Evolutionary conservation across 2,888 invertebrate genomes (phyloP), one percentile per base, ranked within the genome.

Genomic region (Meiosimyza decipiens): DNA sequence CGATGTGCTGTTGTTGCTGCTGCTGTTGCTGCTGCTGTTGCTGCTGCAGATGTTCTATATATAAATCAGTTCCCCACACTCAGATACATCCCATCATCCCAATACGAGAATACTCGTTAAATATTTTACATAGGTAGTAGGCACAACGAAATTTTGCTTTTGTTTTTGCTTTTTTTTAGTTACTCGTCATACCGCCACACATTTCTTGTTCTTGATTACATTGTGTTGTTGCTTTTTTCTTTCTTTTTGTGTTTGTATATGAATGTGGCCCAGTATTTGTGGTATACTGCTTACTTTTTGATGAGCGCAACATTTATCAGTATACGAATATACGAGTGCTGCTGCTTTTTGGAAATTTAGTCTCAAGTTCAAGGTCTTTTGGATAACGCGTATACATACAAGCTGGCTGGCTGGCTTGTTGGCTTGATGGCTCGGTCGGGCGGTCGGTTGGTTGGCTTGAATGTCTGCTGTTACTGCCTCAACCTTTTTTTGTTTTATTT

Each of bases 301-400:
- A 70, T 70, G 70, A 70, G 70, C 70, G 28, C 54, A 60, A 22
- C 52, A 70, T 70, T 62, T 60, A 52, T 60, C 69, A 51, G 69
- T 69, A 28, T 76, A 77, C 40, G 9, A 40, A 40, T 40, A 40
- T 40, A 9, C 40, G 40, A 40, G 40, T 40, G 40, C 40, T 40
- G 28, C 28, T 76, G 83, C 82, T 84, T 85, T 86, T 85, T 85
- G 85, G 85, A 85, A 86, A 86, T 85, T 86, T 84, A 85, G 87
- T 87, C 86, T 87, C 87, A 87, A 87, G 87, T 87, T 87, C 87
- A 87, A 87, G 87, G 87, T 86, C 87, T 86, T 84, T 83, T 82
- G 85, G 84, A 85, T 85, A 85, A 76, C 74, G 72, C 9, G 40
- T 52, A 74, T 47, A 77, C 66, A 75, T 50, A 69, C 62, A 73